These are phyloP conservation scores for Stomatorhinus walkeri DNA, from an alignment of 2,797 vertebrate species.

Conservation along the genomic window DNA sequence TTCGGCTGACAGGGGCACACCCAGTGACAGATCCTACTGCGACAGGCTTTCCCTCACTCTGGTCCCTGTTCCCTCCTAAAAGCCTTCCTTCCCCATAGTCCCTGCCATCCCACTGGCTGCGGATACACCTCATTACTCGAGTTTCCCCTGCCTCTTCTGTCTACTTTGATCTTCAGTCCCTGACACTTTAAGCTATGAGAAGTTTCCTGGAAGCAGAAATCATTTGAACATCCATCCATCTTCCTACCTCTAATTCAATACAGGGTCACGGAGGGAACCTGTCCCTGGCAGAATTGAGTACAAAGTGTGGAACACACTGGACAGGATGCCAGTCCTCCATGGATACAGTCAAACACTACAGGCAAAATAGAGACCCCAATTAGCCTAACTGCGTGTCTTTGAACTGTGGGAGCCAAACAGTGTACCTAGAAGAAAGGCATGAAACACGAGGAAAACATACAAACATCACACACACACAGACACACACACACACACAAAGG, in stretches of 20 bases:
- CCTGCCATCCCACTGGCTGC: not conserved
- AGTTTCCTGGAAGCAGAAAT: conserved; percentile 3
- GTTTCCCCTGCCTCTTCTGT: conserved; percentile 3
- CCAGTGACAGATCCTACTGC: not conserved
- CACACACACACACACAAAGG: not conserved
- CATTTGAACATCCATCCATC: conserved; percentile 1
- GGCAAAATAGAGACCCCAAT: not conserved
- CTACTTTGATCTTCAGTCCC: conserved; percentile 1
- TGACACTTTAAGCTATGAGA: conserved; percentile 6
- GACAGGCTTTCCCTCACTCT: not conserved
- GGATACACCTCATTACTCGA: not conserved
- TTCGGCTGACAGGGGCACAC: not conserved
- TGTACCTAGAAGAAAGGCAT: not conserved
- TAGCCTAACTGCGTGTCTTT: not conserved
- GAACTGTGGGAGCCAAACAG: not conserved
- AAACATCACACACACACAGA: not conserved
- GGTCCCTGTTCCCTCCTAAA: not conserved
- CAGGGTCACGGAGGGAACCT: not conserved
- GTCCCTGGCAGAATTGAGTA: not conserved
- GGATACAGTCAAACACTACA: not conserved
- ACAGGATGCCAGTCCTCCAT: not conserved
- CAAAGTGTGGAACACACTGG: not conserved
- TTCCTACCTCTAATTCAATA: not conserved
- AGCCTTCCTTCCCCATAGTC: not conserved
- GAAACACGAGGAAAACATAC: not conserved